phyloP scores from a whole-genome alignment of 1,140 invertebrate species.

The Meteorus sp. region DNA sequence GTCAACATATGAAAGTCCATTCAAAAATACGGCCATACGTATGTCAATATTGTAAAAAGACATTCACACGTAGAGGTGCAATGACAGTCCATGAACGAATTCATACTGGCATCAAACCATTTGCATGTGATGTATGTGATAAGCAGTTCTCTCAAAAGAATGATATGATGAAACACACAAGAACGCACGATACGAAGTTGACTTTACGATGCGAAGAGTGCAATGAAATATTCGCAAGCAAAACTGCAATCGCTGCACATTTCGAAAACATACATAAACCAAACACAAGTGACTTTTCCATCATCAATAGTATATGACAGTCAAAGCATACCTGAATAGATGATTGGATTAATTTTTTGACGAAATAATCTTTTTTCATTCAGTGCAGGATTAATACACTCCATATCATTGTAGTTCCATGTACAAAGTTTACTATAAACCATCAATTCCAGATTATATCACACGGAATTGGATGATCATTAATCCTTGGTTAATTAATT shows the following conservation, averaged over 20 bases:
- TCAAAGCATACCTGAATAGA: no score
- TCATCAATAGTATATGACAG: no score
- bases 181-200: conserved; percentile 40
- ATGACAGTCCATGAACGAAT: conserved; percentile 68
- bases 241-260: conserved; percentile 35
- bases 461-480: no score
- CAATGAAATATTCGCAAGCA: conserved; percentile 28
- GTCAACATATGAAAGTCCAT: conserved; percentile 55
- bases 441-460: no score
- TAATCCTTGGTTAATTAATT: no score
- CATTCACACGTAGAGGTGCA: conserved; percentile 48
- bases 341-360: no score
- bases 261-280: conserved; percentile 4
- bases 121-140: conserved; percentile 43
- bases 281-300: no score
- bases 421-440: no score
- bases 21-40: conserved; percentile 56
- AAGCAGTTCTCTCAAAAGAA: conserved; percentile 53
- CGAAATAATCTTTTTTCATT: no score
- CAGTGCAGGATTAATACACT: no score
- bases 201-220: conserved; percentile 28
- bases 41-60: conserved; percentile 58
- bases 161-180: conserved; percentile 51
- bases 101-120: conserved; percentile 70
- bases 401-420: no score